Evolutionary conservation across 1,140 invertebrate species (phyloP), one percentile per base, ranked within the genome.

Genomic region (Zaprionus ghesquierei): DNA sequence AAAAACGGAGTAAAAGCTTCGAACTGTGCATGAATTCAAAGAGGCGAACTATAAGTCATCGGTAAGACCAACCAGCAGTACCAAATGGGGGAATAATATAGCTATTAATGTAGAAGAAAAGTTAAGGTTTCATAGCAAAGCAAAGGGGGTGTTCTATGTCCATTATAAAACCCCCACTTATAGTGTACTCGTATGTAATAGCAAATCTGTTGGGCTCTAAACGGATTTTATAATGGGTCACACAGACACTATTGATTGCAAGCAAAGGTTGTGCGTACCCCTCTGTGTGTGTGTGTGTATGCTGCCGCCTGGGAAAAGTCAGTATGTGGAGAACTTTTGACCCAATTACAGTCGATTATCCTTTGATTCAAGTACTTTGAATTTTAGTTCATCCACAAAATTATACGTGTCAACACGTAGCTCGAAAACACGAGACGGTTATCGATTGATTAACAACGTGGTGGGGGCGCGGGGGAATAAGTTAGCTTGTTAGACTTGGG

Each of bases 1-100:
- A 81, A 90, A 79, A 91, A 90, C 90, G 90, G 77, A 91, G 82
- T 89, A 90, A 91, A 76, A 73, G 77, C 75, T 91, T 91, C 89
- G 76, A 80, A 74, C 87, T 90, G 91, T 92, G 91, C 89, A 92
- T 92, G 91, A 92, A 91, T 91, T 92, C 85, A 81, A 90, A 92
- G 90, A 90, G 91, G 90, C 84, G 89, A 86, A 90, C 86, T 81
- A 90, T 90, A 90, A 90, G 91, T 92, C 91, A 92, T 87, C 87
- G 91, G 91, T 92, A 70, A 87, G 87, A 69, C 15, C 27, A 27
- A 6, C 25, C 4, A 27, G 25, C 1, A 27, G 25, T n/a, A n/a
- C n/a, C n/a, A n/a, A n/a, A n/a, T n/a, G n/a, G n/a, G n/a, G n/a
- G n/a, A n/a, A n/a, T n/a, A n/a, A 29, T 2, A 29, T 29, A n/a